phyloP scores from a whole-genome alignment of 2,888 invertebrate species.

The Gastracanthus pulcherrimus region DNA sequence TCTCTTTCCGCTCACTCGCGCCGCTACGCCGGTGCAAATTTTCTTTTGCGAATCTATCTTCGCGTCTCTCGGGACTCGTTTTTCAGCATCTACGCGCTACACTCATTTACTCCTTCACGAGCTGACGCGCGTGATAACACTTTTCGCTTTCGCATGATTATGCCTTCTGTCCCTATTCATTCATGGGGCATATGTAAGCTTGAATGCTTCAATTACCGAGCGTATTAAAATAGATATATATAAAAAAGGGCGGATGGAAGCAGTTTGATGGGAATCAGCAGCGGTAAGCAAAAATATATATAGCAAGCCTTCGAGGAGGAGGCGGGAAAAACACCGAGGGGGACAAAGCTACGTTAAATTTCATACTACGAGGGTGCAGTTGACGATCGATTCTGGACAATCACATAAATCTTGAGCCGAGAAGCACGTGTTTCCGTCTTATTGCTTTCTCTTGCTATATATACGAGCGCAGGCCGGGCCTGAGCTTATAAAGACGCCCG shows the following conservation, averaged over 20 bases:
- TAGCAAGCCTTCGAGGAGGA: background rate
- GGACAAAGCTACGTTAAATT: background rate
- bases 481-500: no score
- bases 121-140: background rate
- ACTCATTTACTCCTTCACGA: constrained; percentile 22
- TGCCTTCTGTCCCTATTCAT: background rate
- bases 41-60: background rate
- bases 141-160: background rate
- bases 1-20: background rate
- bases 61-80: constrained; percentile 13
- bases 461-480: background rate
- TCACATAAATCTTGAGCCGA: constrained; percentile 32
- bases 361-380: background rate
- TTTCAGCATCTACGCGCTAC: background rate
- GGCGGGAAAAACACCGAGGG: background rate
- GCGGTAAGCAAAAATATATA: no score
- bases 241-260: no score
- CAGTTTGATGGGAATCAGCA: no score
- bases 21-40: background rate
- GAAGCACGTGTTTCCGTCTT: constrained; percentile 49
- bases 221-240: no score
- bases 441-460: constrained; percentile 41
- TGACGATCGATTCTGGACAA: constrained; percentile 30
- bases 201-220: no score
- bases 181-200: no score